These are phyloP conservation scores for Calyptomena viridis DNA, from an alignment of 2,113 vertebrate species.

Conservation along the genomic window DNA sequence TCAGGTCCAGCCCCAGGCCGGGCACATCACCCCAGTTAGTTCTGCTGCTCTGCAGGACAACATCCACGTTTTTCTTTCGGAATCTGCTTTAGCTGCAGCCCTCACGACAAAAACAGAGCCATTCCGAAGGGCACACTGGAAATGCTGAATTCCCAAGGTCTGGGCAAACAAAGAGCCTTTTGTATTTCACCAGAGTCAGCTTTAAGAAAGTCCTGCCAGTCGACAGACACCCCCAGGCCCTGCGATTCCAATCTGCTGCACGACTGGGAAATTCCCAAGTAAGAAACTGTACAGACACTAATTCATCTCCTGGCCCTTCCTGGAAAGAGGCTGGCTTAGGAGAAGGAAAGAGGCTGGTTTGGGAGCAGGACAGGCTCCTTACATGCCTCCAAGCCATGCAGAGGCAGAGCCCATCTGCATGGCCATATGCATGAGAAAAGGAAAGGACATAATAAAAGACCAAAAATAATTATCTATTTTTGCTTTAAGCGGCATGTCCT, in stretches of 20 bases:
- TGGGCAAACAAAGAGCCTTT: slow-evolving; percentile 18
- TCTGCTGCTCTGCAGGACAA: neutral
- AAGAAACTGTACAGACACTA: neutral
- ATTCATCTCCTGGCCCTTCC: neutral
- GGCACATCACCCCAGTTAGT: neutral
- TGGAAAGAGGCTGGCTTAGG: neutral
- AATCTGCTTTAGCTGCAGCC: neutral
- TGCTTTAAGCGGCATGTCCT: neutral
- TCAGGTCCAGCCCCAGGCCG: neutral
- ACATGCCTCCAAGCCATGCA: neutral
- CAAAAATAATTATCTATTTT: neutral
- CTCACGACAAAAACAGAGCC: neutral
- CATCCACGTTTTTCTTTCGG: neutral
- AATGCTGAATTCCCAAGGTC: neutral
- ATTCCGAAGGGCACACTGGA: neutral
- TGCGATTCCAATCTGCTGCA: neutral
- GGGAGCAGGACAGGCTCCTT: neutral
- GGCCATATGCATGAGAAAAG: neutral
- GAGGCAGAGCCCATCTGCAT: neutral
- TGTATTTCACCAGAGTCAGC: neutral
- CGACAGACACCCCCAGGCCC: neutral
- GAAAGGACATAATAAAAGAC: neutral
- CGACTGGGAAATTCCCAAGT: neutral
- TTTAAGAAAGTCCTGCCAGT: neutral
- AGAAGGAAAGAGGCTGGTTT: neutral